These are phyloP conservation scores for Polypterus bichir DNA, from an alignment of 2,113 vertebrate species.

Conservation along the genomic window DNA sequence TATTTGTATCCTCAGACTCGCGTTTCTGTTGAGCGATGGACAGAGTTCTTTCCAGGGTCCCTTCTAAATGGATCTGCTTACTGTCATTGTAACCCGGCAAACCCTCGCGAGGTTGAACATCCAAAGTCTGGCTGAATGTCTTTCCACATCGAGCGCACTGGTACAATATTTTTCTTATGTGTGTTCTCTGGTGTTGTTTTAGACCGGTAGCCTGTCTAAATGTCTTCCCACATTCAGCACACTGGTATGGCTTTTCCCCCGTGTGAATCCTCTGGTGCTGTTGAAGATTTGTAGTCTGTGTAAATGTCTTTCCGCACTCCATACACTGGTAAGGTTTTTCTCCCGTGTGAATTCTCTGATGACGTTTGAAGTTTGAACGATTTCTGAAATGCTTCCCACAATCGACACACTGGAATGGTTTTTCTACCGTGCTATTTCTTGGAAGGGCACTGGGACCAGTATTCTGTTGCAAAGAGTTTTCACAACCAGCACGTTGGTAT, in stretches of 20 bases:
- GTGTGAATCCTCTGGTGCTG: constrained; percentile 44
- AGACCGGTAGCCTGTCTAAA: constrained; percentile 12
- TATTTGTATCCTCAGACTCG: too few species aligned
- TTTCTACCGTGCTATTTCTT: constrained; percentile 5
- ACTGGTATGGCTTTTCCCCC: constrained; percentile 23
- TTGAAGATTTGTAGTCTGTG: constrained; percentile 44
- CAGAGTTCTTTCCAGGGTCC: too few species aligned
- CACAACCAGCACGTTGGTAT: too few species aligned
- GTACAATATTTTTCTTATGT: too few species aligned
- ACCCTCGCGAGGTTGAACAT: too few species aligned
- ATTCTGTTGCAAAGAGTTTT: too few species aligned
- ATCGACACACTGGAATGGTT: constrained; percentile 34
- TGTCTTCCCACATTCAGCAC: constrained; percentile 27
- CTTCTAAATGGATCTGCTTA: too few species aligned
- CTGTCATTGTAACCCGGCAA: too few species aligned
- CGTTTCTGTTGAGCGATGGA: too few species aligned
- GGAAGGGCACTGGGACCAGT: too few species aligned
- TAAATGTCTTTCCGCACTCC: constrained; percentile 48
- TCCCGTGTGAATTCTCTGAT: constrained; percentile 50
- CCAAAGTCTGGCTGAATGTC: too few species aligned
- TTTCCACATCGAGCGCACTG: too few species aligned
- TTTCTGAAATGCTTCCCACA: constrained; percentile 42
- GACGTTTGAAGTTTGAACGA: constrained; percentile 48
- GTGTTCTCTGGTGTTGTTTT: constrained; percentile 17
- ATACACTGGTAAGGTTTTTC: constrained; percentile 48